phyloP scores from a whole-genome alignment of 2,113 vertebrate species.

The Trematocara unimaculatum region DNA sequence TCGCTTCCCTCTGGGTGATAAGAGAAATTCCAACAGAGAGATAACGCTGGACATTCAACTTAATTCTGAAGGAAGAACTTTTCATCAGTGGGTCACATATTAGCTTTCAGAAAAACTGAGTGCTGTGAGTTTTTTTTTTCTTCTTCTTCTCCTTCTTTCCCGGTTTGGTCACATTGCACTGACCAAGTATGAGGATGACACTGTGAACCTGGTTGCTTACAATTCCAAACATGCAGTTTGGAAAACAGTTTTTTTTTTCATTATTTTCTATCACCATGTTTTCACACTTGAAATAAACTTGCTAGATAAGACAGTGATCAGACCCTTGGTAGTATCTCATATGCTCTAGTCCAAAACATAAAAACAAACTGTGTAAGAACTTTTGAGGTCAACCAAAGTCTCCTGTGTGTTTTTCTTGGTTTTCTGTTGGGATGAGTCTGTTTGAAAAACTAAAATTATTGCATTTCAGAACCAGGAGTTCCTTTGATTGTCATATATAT shows the following conservation, averaged over 20 bases:
- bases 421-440: conserved; percentile 16
- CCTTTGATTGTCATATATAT: conserved; percentile 8
- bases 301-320: conserved; percentile 44
- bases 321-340: not conserved
- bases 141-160: not conserved
- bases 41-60: conserved; percentile 75
- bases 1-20: conserved; percentile 75
- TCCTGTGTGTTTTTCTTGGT: not conserved
- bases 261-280: conserved; percentile 35
- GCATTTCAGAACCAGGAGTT: conserved; percentile 1
- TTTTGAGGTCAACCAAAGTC: conserved; percentile 37
- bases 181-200: conserved; percentile 41
- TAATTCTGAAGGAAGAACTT: conserved; percentile 76
- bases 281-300: conserved; percentile 33
- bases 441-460: not conserved
- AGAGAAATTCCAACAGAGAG: conserved; percentile 79
- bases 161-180: conserved; percentile 18
- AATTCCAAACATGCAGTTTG: conserved; percentile 42
- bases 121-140: conserved; percentile 8
- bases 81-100: conserved; percentile 75
- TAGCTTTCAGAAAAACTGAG: conserved; percentile 62
- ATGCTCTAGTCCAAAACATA: conserved; percentile 16
- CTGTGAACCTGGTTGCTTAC: conserved; percentile 35
- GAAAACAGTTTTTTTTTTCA: conserved; percentile 9
- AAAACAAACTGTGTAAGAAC: conserved; percentile 20